These are phyloP conservation scores for Psephotus haematonotus DNA, from an alignment of 2,113 vertebrate genomes.

Conservation along the genomic window DNA sequence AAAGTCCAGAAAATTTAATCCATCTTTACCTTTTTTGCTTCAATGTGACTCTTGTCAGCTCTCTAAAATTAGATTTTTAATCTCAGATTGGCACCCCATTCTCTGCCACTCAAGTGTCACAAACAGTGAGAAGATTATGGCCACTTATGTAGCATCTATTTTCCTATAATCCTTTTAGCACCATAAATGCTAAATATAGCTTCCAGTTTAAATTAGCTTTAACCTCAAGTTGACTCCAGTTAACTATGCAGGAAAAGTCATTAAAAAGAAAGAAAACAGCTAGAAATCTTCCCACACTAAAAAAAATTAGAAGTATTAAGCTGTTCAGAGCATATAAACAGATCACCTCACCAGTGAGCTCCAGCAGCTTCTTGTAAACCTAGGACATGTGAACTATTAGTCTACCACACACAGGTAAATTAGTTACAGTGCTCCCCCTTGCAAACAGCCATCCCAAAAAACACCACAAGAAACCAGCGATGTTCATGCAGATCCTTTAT, in stretches of 20 bases:
- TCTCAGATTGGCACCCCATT: slow-evolving; percentile 56
- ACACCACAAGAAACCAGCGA: neutral
- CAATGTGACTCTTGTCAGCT: slow-evolving; percentile 42
- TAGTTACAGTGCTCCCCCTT: neutral
- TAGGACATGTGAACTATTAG: neutral
- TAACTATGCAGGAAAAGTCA: neutral
- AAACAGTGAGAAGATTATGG: slow-evolving; percentile 63
- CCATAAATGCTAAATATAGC: slow-evolving; percentile 56
- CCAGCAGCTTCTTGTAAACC: neutral
- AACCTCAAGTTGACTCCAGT: neutral
- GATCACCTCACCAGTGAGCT: neutral
- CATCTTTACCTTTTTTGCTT: slow-evolving; percentile 14
- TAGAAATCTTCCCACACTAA: neutral
- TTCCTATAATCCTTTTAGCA: slow-evolving; percentile 61
- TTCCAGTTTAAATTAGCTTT: slow-evolving; percentile 33
- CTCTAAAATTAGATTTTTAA: slow-evolving; percentile 69
- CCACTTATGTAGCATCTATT: slow-evolving; percentile 61
- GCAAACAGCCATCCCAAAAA: neutral
- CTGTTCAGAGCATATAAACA: neutral
- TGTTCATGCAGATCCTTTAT: neutral
- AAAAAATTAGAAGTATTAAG: neutral
- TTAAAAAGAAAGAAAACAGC: neutral
- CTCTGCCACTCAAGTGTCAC: slow-evolving; percentile 40
- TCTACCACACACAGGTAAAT: neutral
- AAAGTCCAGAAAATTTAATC: slow-evolving; percentile 19